Conservation (phyloP, 1,140 invertebrate species). For the Drosophila tsacasi region DNA sequence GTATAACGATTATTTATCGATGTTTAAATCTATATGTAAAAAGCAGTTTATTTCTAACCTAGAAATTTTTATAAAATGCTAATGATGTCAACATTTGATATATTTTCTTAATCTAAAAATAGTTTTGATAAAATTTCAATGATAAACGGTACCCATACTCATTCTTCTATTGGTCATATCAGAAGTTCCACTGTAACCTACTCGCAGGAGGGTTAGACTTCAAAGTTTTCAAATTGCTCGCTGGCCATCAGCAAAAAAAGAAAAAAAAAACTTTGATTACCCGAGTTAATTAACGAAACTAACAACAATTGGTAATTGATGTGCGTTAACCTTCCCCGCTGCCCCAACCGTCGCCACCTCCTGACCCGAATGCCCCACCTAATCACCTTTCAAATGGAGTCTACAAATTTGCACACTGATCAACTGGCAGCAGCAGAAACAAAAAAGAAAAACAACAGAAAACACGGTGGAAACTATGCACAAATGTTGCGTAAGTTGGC, state of each 20-base stretch:
- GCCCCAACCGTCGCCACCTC: not conserved
- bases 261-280: slow-evolving; percentile 54
- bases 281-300: slow-evolving; percentile 72
- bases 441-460: not conserved
- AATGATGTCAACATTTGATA: not conserved
- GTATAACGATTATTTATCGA: no score
- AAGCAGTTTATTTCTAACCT: no score
- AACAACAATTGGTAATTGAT: slow-evolving; percentile 76
- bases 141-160: not conserved
- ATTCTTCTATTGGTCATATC: not conserved
- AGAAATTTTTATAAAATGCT: no score
- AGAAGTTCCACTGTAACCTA: not conserved
- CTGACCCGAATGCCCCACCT: slow-evolving; percentile 10
- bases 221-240: slow-evolving; percentile 15
- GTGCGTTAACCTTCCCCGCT: slow-evolving; percentile 31
- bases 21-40: no score
- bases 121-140: not conserved
- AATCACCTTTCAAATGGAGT: slow-evolving; percentile 59
- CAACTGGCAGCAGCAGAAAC: slow-evolving; percentile 9
- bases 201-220: slow-evolving; percentile 6
- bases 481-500: slow-evolving; percentile 56
- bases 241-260: slow-evolving; percentile 1
- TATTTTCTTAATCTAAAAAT: not conserved
- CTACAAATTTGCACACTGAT: slow-evolving; percentile 52
- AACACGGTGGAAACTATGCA: slow-evolving; percentile 21